Conservation (phyloP, 2,797 vertebrate genomes). For the Sebastiscus albofasciatus region DNA sequence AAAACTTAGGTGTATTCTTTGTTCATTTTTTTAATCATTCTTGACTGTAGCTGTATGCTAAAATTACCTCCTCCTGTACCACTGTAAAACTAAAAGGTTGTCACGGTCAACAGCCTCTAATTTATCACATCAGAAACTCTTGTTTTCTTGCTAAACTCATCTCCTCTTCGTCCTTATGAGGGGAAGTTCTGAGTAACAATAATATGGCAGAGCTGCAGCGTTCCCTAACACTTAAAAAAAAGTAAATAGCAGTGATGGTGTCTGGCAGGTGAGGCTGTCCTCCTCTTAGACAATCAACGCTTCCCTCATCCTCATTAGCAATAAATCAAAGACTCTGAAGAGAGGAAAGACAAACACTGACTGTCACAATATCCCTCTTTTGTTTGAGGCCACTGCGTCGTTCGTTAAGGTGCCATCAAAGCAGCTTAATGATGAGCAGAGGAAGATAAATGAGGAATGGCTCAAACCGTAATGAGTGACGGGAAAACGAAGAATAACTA, state of each 20-base stretch:
- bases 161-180: not conserved
- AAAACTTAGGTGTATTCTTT: not conserved
- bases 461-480: constrained; percentile 61
- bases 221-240: not conserved
- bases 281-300: constrained; percentile 36
- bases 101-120: not conserved
- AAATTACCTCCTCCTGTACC: not conserved
- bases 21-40: not conserved
- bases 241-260: not conserved
- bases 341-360: constrained; percentile 42
- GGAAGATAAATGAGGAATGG: constrained; percentile 51
- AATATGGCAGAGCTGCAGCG: not conserved
- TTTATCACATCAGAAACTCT: not conserved
- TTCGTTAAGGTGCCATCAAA: constrained; percentile 66
- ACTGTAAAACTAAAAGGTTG: not conserved
- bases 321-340: constrained; percentile 56
- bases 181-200: not conserved
- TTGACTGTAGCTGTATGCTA: not conserved
- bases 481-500: constrained; percentile 49
- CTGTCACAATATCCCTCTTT: constrained; percentile 56
- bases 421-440: constrained; percentile 66
- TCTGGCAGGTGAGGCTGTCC: constrained; percentile 15
- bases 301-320: constrained; percentile 47
- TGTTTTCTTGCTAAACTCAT: not conserved
- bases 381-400: constrained; percentile 36